Conservation (phyloP, 2,797 vertebrate genomes). For the Macrochelys suwanniensis region DNA sequence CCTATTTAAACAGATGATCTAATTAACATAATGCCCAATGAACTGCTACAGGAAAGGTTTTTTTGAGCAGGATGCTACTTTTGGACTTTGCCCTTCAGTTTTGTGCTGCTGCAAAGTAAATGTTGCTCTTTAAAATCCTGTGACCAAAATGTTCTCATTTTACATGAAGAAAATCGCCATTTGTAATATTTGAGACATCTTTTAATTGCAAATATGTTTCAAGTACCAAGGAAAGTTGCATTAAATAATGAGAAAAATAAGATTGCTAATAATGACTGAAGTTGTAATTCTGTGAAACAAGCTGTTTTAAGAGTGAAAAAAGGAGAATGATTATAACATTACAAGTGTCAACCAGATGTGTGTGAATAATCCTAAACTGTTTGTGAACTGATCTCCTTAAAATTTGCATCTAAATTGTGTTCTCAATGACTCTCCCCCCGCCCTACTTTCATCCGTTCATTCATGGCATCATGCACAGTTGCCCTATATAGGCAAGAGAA, state of each 20-base stretch:
- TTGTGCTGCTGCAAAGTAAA: constrained; percentile 37
- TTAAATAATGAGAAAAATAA: constrained; percentile 12
- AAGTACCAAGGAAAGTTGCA: constrained; percentile 17
- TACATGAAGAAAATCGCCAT: not conserved
- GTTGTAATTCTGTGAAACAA: constrained; percentile 35
- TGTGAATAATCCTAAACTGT: not conserved
- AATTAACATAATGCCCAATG: constrained; percentile 69
- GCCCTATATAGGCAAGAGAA: not conserved
- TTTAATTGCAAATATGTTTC: constrained; percentile 15
- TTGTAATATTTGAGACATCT: not conserved
- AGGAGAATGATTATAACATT: constrained; percentile 4
- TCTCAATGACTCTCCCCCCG: not conserved
- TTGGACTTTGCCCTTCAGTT: constrained; percentile 63
- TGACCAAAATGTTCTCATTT: fast-evolving
- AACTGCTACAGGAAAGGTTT: constrained; percentile 52
- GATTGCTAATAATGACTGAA: constrained; percentile 32
- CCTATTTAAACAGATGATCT: constrained; percentile 74
- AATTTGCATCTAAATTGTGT: constrained; percentile 21
- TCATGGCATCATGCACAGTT: not conserved
- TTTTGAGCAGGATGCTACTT: constrained; percentile 64
- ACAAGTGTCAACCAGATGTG: constrained; percentile 39
- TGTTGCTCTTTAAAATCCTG: constrained; percentile 31
- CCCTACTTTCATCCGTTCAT: not conserved
- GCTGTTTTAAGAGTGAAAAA: constrained; percentile 7
- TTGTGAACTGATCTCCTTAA: constrained; percentile 40